Evolutionary conservation across 2,113 vertebrate genomes (phyloP).

Genomic region (Dissostichus mawsoni): DNA sequence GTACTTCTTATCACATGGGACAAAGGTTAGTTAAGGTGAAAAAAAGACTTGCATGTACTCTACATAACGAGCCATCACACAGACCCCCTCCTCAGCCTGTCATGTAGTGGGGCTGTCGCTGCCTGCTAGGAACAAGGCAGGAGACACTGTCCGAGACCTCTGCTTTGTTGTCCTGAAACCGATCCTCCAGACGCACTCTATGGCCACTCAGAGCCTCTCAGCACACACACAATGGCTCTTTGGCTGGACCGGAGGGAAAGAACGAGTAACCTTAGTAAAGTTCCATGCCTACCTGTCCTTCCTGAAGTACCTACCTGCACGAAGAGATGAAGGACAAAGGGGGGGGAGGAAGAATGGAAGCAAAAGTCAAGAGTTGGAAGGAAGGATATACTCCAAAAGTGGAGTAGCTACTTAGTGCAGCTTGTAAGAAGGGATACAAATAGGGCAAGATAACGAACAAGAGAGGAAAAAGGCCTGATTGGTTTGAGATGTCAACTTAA

Average conservation of each 20-base stretch:
- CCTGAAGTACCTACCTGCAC: slow-evolving; percentile 65
- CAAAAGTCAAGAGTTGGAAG: slow-evolving; percentile 53
- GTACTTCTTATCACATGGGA: slow-evolving; percentile 20
- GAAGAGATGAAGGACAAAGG: slow-evolving; percentile 62
- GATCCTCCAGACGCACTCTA: slow-evolving; percentile 68
- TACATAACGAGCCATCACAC: not conserved
- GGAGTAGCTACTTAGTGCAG: slow-evolving; percentile 64
- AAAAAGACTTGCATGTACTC: not conserved
- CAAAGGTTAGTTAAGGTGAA: slow-evolving; percentile 43
- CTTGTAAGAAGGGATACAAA: slow-evolving; percentile 14
- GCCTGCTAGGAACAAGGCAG: slow-evolving; percentile 61
- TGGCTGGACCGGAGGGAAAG: slow-evolving; percentile 54
- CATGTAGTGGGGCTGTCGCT: slow-evolving; percentile 59
- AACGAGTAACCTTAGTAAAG: slow-evolving; percentile 69
- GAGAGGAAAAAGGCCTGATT: not conserved
- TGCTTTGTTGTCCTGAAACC: slow-evolving; percentile 75
- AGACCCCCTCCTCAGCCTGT: slow-evolving; percentile 44
- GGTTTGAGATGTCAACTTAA: slow-evolving; percentile 17
- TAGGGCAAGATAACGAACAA: slow-evolving; percentile 2
- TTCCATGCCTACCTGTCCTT: slow-evolving; percentile 59
- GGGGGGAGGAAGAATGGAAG: slow-evolving; percentile 34
- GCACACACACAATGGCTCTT: slow-evolving; percentile 71
- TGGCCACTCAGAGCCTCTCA: slow-evolving; percentile 77
- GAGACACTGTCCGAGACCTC: slow-evolving; percentile 70
- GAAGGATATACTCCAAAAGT: slow-evolving; percentile 63